A percentile compares a stretch with the other conserved stretches of the same genome.
These are phyloP conservation scores for Drosophila quadrilineata DNA, from an alignment of 1,140 invertebrate species.

Conservation along the genomic window DNA sequence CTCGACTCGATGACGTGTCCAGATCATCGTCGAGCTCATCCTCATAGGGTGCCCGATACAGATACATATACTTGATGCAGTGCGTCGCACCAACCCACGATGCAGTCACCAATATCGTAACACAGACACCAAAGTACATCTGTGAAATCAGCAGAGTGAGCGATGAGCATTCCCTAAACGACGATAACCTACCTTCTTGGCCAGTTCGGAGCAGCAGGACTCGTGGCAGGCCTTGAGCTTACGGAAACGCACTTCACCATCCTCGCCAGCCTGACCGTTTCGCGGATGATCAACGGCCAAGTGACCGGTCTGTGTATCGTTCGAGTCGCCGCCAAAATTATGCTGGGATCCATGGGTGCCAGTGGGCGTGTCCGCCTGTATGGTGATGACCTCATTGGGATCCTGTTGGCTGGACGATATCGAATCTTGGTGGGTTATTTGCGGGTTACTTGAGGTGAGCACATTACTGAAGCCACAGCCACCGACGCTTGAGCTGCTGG, in stretches of 20 bases:
- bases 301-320: constrained; percentile 50
- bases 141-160: constrained; percentile 58
- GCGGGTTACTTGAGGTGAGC: constrained; percentile 77
- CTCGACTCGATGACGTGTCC: constrained; percentile 80
- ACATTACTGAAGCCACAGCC: constrained; percentile 79
- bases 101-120: constrained; percentile 90
- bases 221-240: constrained; percentile 83
- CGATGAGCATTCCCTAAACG: too few relatives aligned
- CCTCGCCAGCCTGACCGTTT: constrained; percentile 61
- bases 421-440: constrained; percentile 84
- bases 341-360: constrained; percentile 51
- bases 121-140: constrained; percentile 93
- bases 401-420: constrained; percentile 83
- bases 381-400: constrained; percentile 80
- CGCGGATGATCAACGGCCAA: constrained; percentile 50
- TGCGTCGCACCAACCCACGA: constrained; percentile 95
- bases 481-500: constrained; percentile 4
- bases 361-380: constrained; percentile 73
- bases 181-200: constrained; percentile 84
- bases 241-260: constrained; percentile 52
- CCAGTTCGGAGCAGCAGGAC: constrained; percentile 87
- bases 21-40: constrained; percentile 80
- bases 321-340: constrained; percentile 45
- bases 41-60: constrained; percentile 82
- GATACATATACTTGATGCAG: constrained; percentile 92